Evolutionary conservation across 2,888 invertebrate species (phyloP).

Genomic region (Acholoe squamosa): DNA sequence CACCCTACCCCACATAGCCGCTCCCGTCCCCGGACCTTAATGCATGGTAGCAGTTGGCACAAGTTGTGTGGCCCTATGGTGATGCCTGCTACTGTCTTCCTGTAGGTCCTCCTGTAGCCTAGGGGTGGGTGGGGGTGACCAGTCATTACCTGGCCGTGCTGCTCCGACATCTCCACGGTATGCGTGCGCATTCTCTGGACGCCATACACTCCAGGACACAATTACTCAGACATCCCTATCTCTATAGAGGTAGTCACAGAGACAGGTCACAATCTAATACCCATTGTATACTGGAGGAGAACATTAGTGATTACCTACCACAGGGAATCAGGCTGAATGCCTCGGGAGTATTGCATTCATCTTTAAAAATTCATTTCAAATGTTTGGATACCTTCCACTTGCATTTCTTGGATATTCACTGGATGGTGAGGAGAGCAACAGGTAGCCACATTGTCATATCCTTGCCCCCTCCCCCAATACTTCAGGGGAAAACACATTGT

Average conservation of each 20-base stretch:
- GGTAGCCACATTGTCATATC: neutral
- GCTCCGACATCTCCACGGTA: constrained; percentile 42
- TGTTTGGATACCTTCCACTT: constrained; percentile 42
- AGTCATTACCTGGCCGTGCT: constrained; percentile 16
- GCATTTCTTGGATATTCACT: constrained; percentile 32
- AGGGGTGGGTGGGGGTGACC: neutral
- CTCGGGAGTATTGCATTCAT: no score
- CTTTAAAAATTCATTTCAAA: neutral
- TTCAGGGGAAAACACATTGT: no score
- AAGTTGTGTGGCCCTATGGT: neutral
- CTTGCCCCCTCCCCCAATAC: no score
- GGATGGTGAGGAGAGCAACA: neutral
- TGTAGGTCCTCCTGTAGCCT: neutral
- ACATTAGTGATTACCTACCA: no score
- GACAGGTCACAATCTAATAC: neutral
- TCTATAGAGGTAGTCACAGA: neutral
- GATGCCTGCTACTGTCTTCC: neutral
- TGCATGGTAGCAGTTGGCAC: neutral
- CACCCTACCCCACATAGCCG: neutral
- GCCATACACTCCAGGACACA: neutral
- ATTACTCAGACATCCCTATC: neutral
- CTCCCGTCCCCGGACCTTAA: neutral
- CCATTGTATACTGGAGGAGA: neutral
- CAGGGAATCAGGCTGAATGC: no score
- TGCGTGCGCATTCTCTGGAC: neutral